These are phyloP conservation scores for Heliconius himera DNA, from an alignment of 1,140 invertebrate species.

Conservation along the genomic window DNA sequence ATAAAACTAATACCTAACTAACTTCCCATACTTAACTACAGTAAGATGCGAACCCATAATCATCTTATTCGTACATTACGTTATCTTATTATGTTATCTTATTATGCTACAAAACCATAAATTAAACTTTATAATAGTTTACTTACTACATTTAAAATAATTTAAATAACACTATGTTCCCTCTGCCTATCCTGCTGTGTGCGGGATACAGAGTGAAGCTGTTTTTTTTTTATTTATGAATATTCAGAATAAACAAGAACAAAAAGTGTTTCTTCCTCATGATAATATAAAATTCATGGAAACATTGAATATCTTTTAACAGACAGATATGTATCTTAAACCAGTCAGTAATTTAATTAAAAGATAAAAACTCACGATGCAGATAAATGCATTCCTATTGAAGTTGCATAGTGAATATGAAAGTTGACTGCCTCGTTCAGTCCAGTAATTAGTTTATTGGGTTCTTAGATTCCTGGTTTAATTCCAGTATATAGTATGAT, in stretches of 20 bases:
- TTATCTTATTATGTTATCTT: no score
- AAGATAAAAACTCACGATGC: constrained; percentile 1
- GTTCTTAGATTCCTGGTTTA: not conserved
- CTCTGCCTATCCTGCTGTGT: no score
- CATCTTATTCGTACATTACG: no score
- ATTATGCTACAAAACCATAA: no score
- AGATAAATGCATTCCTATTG: constrained; percentile 7
- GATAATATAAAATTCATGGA: not conserved
- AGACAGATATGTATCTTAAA: not conserved
- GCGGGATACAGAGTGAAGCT: no score
- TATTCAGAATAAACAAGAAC: not conserved
- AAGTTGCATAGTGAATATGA: not conserved
- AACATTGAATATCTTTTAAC: not conserved
- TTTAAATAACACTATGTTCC: no score
- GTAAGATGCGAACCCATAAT: no score
- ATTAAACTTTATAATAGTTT: no score
- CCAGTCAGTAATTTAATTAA: not conserved
- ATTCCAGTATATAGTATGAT: not conserved
- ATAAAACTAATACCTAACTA: no score
- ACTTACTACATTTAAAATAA: no score
- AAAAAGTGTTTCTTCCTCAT: not conserved
- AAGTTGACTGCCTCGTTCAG: constrained; percentile 9
- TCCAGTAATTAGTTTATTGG: not conserved
- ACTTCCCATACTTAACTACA: no score
- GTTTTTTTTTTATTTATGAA: not conserved